Conservation (phyloP, 2,888 invertebrate genomes). For the Enchytraeus crypticus region DNA sequence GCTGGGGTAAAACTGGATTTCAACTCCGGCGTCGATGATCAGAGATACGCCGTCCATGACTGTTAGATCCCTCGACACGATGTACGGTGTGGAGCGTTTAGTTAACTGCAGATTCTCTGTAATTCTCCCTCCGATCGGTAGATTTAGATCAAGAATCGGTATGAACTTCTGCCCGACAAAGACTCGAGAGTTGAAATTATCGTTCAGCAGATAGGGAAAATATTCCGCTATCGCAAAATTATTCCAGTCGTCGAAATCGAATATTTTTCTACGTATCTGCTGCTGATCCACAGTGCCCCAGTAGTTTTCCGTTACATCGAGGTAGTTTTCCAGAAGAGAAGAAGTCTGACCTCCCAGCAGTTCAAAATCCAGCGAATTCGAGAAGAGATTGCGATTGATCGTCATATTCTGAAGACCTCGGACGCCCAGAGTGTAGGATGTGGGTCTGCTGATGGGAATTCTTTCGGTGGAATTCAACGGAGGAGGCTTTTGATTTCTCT, state of each 20-base stretch:
- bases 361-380: constrained; percentile 65
- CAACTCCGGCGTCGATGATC: constrained; percentile 76
- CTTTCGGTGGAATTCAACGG: constrained; percentile 4
- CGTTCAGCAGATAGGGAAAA: constrained; percentile 71
- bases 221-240: constrained; percentile 87
- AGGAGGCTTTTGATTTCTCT: constrained; percentile 27
- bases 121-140: constrained; percentile 53
- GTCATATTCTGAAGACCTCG: constrained; percentile 88
- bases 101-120: constrained; percentile 51
- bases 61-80: constrained; percentile 76
- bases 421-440: constrained; percentile 71
- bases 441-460: constrained; percentile 33
- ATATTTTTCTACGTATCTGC: constrained; percentile 72
- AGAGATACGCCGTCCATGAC: constrained; percentile 87
- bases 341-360: constrained; percentile 77
- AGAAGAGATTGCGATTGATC: constrained; percentile 78
- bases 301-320: constrained; percentile 89
- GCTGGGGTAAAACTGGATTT: constrained; percentile 86
- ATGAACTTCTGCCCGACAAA: constrained; percentile 31
- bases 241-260: constrained; percentile 99
- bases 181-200: constrained; percentile 30
- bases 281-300: constrained; percentile 76
- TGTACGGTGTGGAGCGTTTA: constrained; percentile 33
- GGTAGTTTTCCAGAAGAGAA: constrained; percentile 72
- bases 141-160: constrained; percentile 31